Evolutionary conservation across 1,140 invertebrate species (phyloP).

Genomic region (Agrypnia vestita): DNA sequence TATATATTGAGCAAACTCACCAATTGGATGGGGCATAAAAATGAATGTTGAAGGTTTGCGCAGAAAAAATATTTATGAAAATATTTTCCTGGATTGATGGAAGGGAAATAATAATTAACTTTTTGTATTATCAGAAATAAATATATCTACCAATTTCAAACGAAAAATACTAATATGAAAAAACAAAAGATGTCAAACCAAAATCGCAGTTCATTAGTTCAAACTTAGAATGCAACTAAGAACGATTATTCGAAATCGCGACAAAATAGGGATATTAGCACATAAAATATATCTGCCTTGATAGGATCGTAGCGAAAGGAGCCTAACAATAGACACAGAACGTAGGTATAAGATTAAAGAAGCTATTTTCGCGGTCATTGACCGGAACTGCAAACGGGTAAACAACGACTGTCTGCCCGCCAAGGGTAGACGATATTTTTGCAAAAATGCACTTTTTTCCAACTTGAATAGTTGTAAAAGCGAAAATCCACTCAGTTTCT

Average conservation of each 20-base stretch:
- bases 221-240: slow-evolving; percentile 48
- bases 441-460: slow-evolving; percentile 27
- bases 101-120: slow-evolving; percentile 40
- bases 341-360: slow-evolving; percentile 65
- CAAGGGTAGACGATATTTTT: slow-evolving; percentile 37
- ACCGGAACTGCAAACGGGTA: slow-evolving; percentile 72
- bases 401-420: slow-evolving; percentile 66
- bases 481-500: slow-evolving; percentile 33
- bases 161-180: slow-evolving; percentile 45
- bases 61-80: slow-evolving; percentile 15
- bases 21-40: slow-evolving; percentile 39
- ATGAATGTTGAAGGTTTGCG: slow-evolving; percentile 19
- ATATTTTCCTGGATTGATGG: slow-evolving; percentile 3
- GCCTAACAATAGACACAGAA: slow-evolving; percentile 65
- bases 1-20: slow-evolving; percentile 4
- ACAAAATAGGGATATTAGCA: slow-evolving; percentile 42
- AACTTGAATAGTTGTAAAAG: slow-evolving; percentile 1
- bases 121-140: slow-evolving; percentile 25
- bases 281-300: slow-evolving; percentile 40
- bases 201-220: slow-evolving; percentile 40
- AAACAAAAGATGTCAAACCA: slow-evolving; percentile 42
- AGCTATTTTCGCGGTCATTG: slow-evolving; percentile 71
- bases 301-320: slow-evolving; percentile 42
- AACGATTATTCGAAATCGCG: slow-evolving; percentile 30
- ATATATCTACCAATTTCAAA: slow-evolving; percentile 13